Base-by-base conservation (phyloP, 2,888 invertebrate species). In the Eilema depressum region DNA sequence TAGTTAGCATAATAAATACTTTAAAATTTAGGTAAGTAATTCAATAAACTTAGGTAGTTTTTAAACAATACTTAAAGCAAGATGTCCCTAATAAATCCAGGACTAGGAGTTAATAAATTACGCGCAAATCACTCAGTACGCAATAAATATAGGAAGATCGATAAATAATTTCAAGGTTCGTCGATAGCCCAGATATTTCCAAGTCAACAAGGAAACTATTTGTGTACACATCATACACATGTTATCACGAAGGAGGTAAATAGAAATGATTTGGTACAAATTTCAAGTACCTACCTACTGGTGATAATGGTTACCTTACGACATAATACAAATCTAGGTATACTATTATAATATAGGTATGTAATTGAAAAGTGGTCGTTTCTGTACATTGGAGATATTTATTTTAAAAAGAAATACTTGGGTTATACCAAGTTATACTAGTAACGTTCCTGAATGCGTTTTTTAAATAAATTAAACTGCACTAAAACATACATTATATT, bases 181-280 rank as follows among this genome's bases (percentile, higher is more conserved):
- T 28, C 28, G 47, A 64, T 64, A 64, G 12, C 28, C 12, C n/a
- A 64, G 64, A 64, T 67, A 67, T 37, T 41, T 61, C 10, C 14
- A 3, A 47, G n/a, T 57, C 64, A 47, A 67, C 47, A 60, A 61
- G 41, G 66, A 67, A 67, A 67, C 23, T 65, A 56, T 30, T 25
- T 47, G n/a, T 64, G 12, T 67, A 68, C 59, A 66, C 11, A 33
- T 10, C 10, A 25, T 17, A 41, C 41, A 41, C n/a, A 62, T 60
- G 30, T 60, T 53, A 47, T 23, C 23, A 25, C 17, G 25, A 33
- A 25, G 37, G 37, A 66, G 23, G 37, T 25, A 14, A 37, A 37
- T 37, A 37, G 23, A 37, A 37, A 63, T 17, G 17, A 23, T 63
- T 37, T 37, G 25, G 25, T 63, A 37, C 37, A 37, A 37, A 17